Evolutionary conservation across 2,113 vertebrate species (phyloP).

Genomic region (Coptodon bakossiorum): DNA sequence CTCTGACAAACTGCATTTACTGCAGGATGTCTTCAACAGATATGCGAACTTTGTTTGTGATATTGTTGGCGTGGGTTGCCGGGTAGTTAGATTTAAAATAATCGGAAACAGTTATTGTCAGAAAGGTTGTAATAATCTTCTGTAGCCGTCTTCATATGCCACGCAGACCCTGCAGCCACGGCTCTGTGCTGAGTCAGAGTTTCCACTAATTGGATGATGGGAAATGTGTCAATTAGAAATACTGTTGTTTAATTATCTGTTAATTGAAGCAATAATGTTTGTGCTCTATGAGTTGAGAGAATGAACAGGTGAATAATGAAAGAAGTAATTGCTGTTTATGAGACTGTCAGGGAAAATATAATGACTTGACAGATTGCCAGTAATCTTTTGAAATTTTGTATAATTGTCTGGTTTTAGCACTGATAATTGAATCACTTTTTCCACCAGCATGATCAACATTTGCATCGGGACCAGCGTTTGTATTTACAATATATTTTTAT

Average conservation of each 20-base stretch:
- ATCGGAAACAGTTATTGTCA: slow-evolving; percentile 1
- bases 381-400: slow-evolving; percentile 40
- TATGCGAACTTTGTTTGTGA: slow-evolving; percentile 10
- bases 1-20: slow-evolving; percentile 54
- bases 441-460: background rate
- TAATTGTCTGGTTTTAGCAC: slow-evolving; percentile 42
- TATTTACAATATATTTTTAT: slow-evolving; percentile 10
- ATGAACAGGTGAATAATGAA: slow-evolving; percentile 72
- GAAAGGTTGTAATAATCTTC: slow-evolving; percentile 13
- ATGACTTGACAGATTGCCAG: slow-evolving; percentile 58
- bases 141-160: background rate
- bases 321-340: slow-evolving; percentile 70
- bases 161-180: slow-evolving; percentile 16
- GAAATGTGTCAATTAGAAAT: slow-evolving; percentile 69
- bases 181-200: slow-evolving; percentile 44
- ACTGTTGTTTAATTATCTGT: slow-evolving; percentile 71
- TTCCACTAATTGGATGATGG: slow-evolving; percentile 59
- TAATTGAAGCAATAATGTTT: slow-evolving; percentile 71
- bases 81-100: slow-evolving; percentile 27
- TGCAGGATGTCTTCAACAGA: slow-evolving; percentile 11
- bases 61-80: background rate
- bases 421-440: slow-evolving; percentile 37
- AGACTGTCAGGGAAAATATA: slow-evolving; percentile 66
- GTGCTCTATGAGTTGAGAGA: slow-evolving; percentile 56
- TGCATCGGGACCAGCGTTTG: background rate